Conservation (phyloP, 2,888 invertebrate species). For the Andrena hattorfiana region DNA sequence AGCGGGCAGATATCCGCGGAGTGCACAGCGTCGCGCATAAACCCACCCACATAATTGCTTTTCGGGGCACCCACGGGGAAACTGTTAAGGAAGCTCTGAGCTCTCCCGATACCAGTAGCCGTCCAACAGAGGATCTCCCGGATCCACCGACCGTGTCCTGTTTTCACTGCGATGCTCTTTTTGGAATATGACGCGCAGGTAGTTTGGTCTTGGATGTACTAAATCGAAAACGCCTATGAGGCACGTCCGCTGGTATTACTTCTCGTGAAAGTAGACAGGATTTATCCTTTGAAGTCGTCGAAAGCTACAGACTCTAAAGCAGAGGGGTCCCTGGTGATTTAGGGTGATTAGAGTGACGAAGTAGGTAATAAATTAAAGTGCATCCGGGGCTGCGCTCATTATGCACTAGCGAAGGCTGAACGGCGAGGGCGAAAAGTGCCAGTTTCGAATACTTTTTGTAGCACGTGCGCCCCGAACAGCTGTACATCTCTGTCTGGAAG, state of each 20-base stretch:
- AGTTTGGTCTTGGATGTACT: background rate
- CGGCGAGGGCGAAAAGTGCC: conserved; percentile 34
- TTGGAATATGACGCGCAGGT: background rate
- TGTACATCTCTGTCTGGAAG: conserved; percentile 3
- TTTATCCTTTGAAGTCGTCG: background rate
- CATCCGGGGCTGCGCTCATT: background rate
- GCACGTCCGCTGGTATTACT: no score
- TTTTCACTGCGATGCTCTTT: conserved; percentile 12
- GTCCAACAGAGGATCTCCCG: background rate
- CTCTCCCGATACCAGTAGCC: conserved; percentile 26
- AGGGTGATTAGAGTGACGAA: no score
- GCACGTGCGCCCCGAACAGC: conserved; percentile 6
- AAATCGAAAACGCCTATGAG: background rate
- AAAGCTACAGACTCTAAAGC: background rate
- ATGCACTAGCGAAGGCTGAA: background rate
- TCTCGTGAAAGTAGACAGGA: no score
- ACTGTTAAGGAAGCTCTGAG: conserved; percentile 42
- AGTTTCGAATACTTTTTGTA: conserved; percentile 13
- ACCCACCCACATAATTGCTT: conserved; percentile 62
- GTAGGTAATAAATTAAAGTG: background rate
- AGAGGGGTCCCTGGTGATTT: no score
- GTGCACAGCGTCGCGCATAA: conserved; percentile 32
- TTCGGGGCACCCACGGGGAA: conserved; percentile 45
- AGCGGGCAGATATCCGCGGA: conserved; percentile 8
- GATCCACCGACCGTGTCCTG: background rate